Evolutionary conservation across 2,797 vertebrate species (phyloP).

Genomic region (Tarsius wallacei): DNA sequence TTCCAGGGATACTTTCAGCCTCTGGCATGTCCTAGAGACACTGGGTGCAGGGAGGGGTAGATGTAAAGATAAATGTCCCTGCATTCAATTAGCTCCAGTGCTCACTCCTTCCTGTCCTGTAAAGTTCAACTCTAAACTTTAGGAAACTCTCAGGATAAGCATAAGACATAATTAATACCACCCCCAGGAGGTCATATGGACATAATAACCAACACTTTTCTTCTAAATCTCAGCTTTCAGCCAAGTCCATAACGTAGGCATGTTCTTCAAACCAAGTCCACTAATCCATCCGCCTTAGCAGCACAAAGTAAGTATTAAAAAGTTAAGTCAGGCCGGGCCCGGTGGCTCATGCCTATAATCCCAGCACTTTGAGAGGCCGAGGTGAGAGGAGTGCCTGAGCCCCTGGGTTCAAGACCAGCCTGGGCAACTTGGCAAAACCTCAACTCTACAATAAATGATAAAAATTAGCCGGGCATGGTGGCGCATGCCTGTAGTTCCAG

Average conservation of each 20-base stretch:
- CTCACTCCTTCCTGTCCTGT: not conserved
- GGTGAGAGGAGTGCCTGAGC: too few species aligned
- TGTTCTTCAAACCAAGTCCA: not conserved
- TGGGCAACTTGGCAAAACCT: too few species aligned
- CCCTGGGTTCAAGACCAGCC: too few species aligned
- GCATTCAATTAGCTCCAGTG: not conserved
- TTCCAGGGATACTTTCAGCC: not conserved
- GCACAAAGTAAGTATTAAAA: conserved; percentile 31
- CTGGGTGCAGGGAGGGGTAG: not conserved
- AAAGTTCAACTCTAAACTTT: not conserved
- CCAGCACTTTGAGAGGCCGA: too few species aligned
- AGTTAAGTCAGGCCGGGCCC: not conserved
- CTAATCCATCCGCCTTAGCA: not conserved
- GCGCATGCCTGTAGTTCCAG: too few species aligned
- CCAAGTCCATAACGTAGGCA: not conserved
- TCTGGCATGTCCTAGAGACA: too few species aligned
- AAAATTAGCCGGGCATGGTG: too few species aligned
- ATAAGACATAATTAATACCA: not conserved
- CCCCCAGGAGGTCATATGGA: not conserved
- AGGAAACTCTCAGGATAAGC: not conserved
- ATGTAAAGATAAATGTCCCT: not conserved
- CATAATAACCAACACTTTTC: not conserved
- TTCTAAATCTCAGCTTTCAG: conserved; percentile 32
- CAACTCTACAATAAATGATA: too few species aligned
- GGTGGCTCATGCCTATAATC: too few species aligned